Evolutionary conservation across 2,113 vertebrate genomes (phyloP).

Genomic region (Todiramphus chloris): DNA sequence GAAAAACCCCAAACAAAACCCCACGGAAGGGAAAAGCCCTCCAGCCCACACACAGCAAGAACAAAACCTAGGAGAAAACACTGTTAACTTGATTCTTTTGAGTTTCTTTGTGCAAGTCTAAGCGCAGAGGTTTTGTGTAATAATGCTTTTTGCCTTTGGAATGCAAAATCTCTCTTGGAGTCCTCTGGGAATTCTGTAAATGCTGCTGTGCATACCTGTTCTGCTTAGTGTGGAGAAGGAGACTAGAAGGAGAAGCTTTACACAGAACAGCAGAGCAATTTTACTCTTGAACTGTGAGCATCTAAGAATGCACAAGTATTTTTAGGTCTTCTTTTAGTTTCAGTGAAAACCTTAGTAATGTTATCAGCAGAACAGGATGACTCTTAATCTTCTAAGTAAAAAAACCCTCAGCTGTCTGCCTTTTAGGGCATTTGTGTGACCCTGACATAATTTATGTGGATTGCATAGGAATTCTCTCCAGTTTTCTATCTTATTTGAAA

Average conservation of each 20-base stretch:
- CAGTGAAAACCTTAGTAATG: neutral
- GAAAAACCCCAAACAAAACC: neutral
- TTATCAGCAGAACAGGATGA: neutral
- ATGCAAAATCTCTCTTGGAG: neutral
- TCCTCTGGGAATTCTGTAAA: neutral
- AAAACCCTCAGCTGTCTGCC: neutral
- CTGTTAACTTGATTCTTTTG: neutral
- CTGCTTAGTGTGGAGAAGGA: neutral
- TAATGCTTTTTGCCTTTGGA: neutral
- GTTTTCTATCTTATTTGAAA: neutral
- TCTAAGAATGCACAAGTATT: neutral
- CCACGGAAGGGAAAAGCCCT: rapidly evolving
- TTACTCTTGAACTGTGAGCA: neutral
- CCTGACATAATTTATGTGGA: neutral
- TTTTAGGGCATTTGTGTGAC: neutral
- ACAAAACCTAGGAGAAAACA: neutral
- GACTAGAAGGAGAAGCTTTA: neutral
- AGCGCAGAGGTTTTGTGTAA: neutral
- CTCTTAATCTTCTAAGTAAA: neutral
- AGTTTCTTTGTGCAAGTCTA: neutral
- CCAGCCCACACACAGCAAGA: neutral
- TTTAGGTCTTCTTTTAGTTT: neutral
- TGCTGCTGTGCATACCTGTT: neutral
- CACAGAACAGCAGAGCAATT: neutral
- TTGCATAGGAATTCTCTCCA: neutral